phyloP scores from a whole-genome alignment of 2,797 vertebrate genomes.

The Telmatherina bonti region DNA sequence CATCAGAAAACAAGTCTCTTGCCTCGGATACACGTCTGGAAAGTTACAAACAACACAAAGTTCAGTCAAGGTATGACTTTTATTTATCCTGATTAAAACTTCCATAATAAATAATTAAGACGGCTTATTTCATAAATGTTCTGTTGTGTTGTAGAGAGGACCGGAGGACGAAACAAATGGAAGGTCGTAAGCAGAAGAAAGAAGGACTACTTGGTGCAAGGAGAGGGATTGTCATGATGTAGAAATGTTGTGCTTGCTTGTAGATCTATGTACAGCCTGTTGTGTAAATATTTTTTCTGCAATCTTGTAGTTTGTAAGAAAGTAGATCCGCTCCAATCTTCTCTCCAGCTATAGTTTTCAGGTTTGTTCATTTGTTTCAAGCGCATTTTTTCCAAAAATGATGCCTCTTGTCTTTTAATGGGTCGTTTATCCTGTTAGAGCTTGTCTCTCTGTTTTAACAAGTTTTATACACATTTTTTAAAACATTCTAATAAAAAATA shows the following conservation, averaged over 20 bases:
- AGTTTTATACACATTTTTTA: not conserved
- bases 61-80: slow-evolving; percentile 84
- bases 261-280: slow-evolving; percentile 34
- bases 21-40: slow-evolving; percentile 79
- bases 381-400: not conserved
- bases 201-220: slow-evolving; percentile 82
- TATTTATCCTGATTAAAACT: not conserved
- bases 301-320: not conserved
- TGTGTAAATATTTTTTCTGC: slow-evolving; percentile 64
- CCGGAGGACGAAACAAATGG: slow-evolving; percentile 78
- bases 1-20: slow-evolving; percentile 60
- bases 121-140: not conserved
- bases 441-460: not conserved
- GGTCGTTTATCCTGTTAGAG: too few relatives aligned
- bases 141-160: slow-evolving; percentile 77
- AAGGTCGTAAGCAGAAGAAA: slow-evolving; percentile 89
- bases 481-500: not conserved
- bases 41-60: slow-evolving; percentile 88
- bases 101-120: accelerated
- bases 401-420: not conserved
- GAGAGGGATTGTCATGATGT: slow-evolving; percentile 84
- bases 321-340: not conserved
- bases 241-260: slow-evolving; percentile 27
- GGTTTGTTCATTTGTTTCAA: not conserved
- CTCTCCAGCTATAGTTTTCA: not conserved